Percentiles rank a stretch among this genome's conserved stretches.
Conservation (phyloP, 2,113 vertebrate species). For the Megatriorchis doriae region DNA sequence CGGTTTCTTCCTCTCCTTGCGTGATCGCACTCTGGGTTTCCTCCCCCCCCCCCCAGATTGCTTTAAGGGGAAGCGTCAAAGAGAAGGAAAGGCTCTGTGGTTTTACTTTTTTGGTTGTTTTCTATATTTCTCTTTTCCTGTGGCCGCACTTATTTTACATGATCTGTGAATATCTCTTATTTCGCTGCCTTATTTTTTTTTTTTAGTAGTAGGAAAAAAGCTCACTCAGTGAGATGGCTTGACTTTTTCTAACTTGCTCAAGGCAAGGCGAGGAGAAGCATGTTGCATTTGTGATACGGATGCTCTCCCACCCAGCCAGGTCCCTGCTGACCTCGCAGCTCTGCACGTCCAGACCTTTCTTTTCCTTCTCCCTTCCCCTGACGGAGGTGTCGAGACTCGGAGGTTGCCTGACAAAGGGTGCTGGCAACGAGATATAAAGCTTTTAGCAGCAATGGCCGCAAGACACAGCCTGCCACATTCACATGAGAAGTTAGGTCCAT, state of each 20-base stretch:
- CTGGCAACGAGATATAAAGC: not conserved
- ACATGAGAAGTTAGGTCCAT: not conserved
- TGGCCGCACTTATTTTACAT: accelerated
- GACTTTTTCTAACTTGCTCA: not conserved
- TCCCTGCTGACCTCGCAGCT: not conserved
- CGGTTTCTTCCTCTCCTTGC: not conserved
- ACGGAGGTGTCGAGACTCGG: accelerated
- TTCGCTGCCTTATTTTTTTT: not conserved
- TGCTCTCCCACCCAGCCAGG: not conserved
- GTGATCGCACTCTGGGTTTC: not conserved
- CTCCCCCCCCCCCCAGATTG: not conserved
- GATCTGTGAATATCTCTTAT: not conserved
- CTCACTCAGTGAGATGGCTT: too few species aligned
- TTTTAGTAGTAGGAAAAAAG: too few species aligned
- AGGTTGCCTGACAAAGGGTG: not conserved
- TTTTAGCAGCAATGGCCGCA: not conserved
- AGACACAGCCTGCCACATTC: not conserved
- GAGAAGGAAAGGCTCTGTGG: not conserved
- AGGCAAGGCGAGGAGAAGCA: not conserved
- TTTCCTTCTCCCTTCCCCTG: not conserved
- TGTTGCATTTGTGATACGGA: accelerated
- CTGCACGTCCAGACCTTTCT: not conserved
- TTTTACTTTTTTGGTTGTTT: not conserved
- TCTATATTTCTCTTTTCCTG: not conserved
- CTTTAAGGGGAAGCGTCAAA: not conserved